Evolutionary conservation across 1,140 invertebrate genomes (phyloP).

Genomic region (Rhagoletis pomonella): DNA sequence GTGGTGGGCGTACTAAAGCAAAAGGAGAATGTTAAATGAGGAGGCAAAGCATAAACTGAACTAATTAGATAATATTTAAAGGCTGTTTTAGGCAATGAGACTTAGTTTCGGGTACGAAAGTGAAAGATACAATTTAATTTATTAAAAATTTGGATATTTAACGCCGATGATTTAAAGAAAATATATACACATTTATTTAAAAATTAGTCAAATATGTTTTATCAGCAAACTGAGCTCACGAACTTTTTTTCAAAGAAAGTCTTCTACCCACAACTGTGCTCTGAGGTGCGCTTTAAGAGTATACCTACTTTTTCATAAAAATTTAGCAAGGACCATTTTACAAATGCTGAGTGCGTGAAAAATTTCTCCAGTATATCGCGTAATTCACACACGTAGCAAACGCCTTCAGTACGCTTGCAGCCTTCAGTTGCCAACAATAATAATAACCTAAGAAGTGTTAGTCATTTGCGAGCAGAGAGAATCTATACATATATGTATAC

Average conservation of each 20-base stretch:
- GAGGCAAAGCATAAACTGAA: neutral
- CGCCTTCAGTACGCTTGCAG: neutral
- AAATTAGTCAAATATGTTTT: too few species aligned
- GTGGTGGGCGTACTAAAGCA: neutral
- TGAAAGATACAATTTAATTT: neutral
- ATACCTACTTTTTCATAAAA: too few species aligned
- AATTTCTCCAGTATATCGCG: neutral
- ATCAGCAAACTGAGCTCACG: too few species aligned
- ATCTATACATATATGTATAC: neutral
- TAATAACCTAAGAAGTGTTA: constrained; percentile 33
- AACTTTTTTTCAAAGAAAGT: too few species aligned
- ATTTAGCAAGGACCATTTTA: neutral
- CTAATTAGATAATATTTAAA: neutral
- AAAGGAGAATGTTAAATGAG: neutral
- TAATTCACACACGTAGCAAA: constrained; percentile 14
- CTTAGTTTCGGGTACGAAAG: neutral
- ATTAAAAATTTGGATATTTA: neutral
- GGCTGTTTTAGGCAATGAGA: neutral
- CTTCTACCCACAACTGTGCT: too few species aligned
- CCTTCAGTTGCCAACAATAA: constrained; percentile 27
- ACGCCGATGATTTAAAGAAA: too few species aligned
- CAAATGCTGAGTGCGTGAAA: neutral
- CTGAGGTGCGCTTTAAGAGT: too few species aligned
- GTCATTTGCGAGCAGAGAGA: neutral
- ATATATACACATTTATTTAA: too few species aligned